Conservation (phyloP, 2,797 vertebrate genomes). For the Rhyacichthys aspro region DNA sequence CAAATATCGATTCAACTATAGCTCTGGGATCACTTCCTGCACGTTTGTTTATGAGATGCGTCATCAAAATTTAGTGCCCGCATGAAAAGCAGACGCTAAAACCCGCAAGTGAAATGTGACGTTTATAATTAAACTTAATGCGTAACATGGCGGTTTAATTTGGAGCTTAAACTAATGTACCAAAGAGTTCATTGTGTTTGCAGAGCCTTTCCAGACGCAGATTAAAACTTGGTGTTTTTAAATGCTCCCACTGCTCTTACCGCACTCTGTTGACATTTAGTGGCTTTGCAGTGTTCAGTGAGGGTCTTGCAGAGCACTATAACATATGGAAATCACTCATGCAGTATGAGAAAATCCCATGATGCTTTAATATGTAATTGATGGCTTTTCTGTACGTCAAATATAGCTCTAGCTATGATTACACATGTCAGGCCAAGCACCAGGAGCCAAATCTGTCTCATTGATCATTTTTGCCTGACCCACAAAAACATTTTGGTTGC, state of each 20-base stretch:
- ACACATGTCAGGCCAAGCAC: neutral
- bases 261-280: constrained; percentile 1
- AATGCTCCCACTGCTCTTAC: constrained; percentile 1
- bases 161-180: constrained; percentile 19
- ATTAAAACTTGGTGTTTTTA: constrained; percentile 25
- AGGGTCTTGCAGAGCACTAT: constrained; percentile 3
- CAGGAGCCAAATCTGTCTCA: neutral
- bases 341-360: constrained; percentile 23
- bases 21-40: constrained; percentile 9
- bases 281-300: constrained; percentile 4
- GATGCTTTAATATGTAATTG: constrained; percentile 18
- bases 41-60: constrained; percentile 30
- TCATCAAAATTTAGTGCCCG: constrained; percentile 28
- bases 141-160: constrained; percentile 30
- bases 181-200: constrained; percentile 25
- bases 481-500: neutral
- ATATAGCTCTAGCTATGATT: constrained; percentile 19
- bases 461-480: neutral
- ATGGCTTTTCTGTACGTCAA: constrained; percentile 28
- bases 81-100: constrained; percentile 29
- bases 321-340: constrained; percentile 23
- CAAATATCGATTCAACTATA: constrained; percentile 32
- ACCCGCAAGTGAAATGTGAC: constrained; percentile 27
- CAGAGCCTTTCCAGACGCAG: constrained; percentile 22
- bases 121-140: constrained; percentile 35